Base-by-base conservation (phyloP, 2,113 vertebrate genomes). In the Lophius piscatorius region DNA sequence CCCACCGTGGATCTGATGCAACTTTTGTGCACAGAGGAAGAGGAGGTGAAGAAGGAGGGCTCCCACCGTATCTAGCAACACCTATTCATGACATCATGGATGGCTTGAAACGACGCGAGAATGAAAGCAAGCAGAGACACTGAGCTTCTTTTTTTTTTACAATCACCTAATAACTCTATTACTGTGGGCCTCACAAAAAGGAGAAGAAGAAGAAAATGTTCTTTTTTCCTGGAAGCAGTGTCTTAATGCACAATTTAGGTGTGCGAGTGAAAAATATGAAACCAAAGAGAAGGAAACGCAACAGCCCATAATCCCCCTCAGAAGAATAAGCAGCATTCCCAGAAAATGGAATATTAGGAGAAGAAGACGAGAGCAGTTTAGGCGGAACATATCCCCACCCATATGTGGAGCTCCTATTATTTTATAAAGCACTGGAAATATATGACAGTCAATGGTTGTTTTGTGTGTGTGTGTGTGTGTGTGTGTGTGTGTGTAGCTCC, bases 161-260 rank as follows among this genome's bases (percentile, higher is more conserved):
- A 90, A 89, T 90, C 90, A 90, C 89, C 89, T 90, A 89, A 92
- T 93, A 92, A 92, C 89, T 91, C 86, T 87, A 91, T 93, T 92
- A 91, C 90, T 81, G 73, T 81, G 87, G 83, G 89, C 84, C 85
- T 90, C 60, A 81, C 81, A 84, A 80, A 79, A 71, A 78, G 57
- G 54, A 38, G 24, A 16, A 50, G 31, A 23, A n/a, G 21, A 75
- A 83, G 74, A 67, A 48, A 78, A 54, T 65, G 71, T 63, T 87
- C 87, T 73, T 68, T 80, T 81, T 92, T 90, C 90, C 90, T 90
- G 89, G 89, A 92, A 91, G 85, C 76, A 34, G 67, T 87, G 83
- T 87, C 82, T 83, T 90, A 92, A 92, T 91, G 90, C 84, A 87
- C 87, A 84, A 88, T 91, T 91, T 90, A 92, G 89, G 89, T 91